These are phyloP conservation scores for Anabas testudineus DNA, from an alignment of 2,797 vertebrate species.

Conservation along the genomic window DNA sequence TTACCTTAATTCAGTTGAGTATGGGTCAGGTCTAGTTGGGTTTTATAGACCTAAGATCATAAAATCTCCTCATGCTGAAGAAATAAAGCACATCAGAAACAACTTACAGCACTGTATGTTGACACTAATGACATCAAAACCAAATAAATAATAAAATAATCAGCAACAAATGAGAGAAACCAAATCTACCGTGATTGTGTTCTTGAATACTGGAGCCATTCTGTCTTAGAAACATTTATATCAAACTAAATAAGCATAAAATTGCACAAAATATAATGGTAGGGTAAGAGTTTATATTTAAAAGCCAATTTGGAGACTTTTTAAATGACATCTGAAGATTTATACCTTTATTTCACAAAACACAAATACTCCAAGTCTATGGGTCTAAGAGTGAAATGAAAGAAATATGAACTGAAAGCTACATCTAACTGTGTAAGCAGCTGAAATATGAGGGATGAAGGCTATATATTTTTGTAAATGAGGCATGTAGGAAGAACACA, in stretches of 20 bases:
- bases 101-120: constrained; percentile 1
- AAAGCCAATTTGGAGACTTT: constrained; percentile 31
- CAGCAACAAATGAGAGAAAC: constrained; percentile 40
- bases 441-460: constrained; percentile 10
- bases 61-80: neutral
- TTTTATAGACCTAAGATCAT: constrained; percentile 47
- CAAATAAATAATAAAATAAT: constrained; percentile 22
- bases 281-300: constrained; percentile 25
- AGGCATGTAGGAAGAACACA: constrained; percentile 8
- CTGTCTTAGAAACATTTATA: constrained; percentile 27
- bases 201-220: constrained; percentile 14
- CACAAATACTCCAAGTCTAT: neutral
- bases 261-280: constrained; percentile 33
- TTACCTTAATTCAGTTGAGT: constrained; percentile 35
- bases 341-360: constrained; percentile 15
- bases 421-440: neutral
- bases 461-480: constrained; percentile 22
- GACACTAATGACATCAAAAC: constrained; percentile 35
- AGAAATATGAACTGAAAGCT: constrained; percentile 17
- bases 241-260: constrained; percentile 33
- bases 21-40: constrained; percentile 35
- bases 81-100: constrained; percentile 2
- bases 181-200: constrained; percentile 25
- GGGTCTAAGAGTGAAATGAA: constrained; percentile 18
- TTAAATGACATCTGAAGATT: constrained; percentile 33